Conservation (phyloP, 1,140 invertebrate genomes). For the Dinoponera quadriceps region DNA sequence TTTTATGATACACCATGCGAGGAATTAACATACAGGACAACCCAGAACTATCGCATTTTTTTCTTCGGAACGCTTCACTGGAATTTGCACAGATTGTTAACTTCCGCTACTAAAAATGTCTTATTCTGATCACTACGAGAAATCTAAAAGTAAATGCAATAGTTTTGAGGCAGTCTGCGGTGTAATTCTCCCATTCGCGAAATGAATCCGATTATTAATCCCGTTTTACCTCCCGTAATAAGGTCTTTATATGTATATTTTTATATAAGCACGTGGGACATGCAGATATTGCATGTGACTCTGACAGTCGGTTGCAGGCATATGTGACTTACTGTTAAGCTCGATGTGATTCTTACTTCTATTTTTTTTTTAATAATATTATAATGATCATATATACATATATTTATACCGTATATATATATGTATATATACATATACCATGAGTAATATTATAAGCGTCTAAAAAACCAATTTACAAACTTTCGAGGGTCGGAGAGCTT, state of each 20-base stretch:
- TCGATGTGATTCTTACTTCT: constrained; percentile 6
- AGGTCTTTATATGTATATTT: neutral
- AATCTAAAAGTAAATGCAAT: constrained; percentile 12
- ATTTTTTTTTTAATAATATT: no score
- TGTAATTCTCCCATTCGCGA: constrained; percentile 4
- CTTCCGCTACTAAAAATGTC: neutral
- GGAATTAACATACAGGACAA: constrained; percentile 35
- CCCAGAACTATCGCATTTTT: constrained; percentile 14
- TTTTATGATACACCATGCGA: constrained; percentile 35
- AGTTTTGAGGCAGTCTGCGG: neutral
- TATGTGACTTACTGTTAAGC: constrained; percentile 35
- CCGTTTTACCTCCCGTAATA: neutral
- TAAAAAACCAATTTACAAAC: constrained; percentile 35
- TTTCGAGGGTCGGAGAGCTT: constrained; percentile 20
- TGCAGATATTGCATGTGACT: constrained; percentile 36
- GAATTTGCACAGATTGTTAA: neutral
- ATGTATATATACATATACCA: constrained; percentile 48
- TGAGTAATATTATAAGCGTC: constrained; percentile 33
- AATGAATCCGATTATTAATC: constrained; percentile 39
- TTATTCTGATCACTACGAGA: no score
- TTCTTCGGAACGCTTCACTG: constrained; percentile 1
- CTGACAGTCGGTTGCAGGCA: constrained; percentile 48
- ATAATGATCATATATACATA: constrained; percentile 10
- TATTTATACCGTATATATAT: constrained; percentile 22
- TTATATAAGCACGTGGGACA: constrained; percentile 21